These are phyloP conservation scores for Pollenia angustigena DNA, from an alignment of 2,888 invertebrate genomes.

Conservation along the genomic window DNA sequence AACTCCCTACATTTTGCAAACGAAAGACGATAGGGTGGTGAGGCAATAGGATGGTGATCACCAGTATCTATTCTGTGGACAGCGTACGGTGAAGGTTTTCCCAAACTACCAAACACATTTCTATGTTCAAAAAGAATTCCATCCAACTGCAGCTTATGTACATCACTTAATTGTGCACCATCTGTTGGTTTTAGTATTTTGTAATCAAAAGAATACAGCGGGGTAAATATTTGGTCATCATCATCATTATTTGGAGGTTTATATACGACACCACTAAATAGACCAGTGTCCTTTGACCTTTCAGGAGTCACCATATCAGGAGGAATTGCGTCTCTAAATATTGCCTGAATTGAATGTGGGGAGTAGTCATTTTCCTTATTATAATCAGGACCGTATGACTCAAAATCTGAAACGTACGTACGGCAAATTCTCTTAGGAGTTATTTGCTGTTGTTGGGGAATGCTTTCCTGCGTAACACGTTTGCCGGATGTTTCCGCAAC, in stretches of 20 bases:
- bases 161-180: constrained; percentile 19
- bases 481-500: background rate
- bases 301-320: constrained; percentile 45
- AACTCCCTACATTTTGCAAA: constrained; percentile 72
- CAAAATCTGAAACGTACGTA: constrained; percentile 47
- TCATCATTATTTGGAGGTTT: background rate
- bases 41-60: constrained; percentile 78
- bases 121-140: constrained; percentile 29
- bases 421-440: constrained; percentile 9
- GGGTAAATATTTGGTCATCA: constrained; percentile 15
- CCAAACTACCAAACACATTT: constrained; percentile 29
- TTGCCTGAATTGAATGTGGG: constrained; percentile 53
- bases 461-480: background rate
- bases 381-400: constrained; percentile 46
- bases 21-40: constrained; percentile 79
- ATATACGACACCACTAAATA: constrained; percentile 7
- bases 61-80: constrained; percentile 78
- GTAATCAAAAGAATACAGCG: constrained; percentile 41
- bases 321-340: constrained; percentile 55
- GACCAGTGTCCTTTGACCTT: background rate
- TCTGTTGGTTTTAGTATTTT: constrained; percentile 47
- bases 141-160: constrained; percentile 37
- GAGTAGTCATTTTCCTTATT: constrained; percentile 42
- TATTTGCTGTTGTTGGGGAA: too few species aligned
- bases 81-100: constrained; percentile 46